Evolutionary conservation across 1,140 invertebrate species (phyloP), one percentile per base, ranked within the genome.

Genomic region (Hylaeus volcanicus): DNA sequence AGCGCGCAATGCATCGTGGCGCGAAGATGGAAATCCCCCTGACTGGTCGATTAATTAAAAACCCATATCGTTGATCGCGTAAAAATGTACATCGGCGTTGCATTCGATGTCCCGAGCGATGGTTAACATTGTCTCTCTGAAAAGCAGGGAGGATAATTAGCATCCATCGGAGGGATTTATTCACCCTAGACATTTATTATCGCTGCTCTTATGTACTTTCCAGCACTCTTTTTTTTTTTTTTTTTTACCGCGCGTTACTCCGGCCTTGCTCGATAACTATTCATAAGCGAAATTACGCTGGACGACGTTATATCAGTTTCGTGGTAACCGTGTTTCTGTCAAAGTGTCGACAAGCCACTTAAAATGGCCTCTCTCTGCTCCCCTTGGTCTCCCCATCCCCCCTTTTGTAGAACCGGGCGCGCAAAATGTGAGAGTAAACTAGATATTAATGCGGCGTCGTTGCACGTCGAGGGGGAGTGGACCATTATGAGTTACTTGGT

Each of bases 281-380:
- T 87, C 85, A 87, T 87, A 87, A 87, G 85, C 83, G 70, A 85
- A 81, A 84, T 85, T 86, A 82, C 83, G 68, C 41, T 81, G 84
- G 76, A 81, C 65, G 74, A 86, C 85, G 81, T 86, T 74, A 81
- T 78, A 86, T 83, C 81, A 70, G 85, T 77, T 76, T 83, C 85
- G 81, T 79, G 84, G 85, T 86, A 86, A 83, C 76, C 76, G 85
- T 86, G 85, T 87, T 87, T 87, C 85, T 87, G 85, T 87, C 85
- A 87, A 71, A 86, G 84, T 86, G 85, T 83, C 85, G 85, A 87
- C 85, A 86, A 86, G 81, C 85, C 85, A 81, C 72, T 86, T 86
- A 86, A 86, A 86, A 83, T 69, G 8, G 58, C 55, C 73, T 70
- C 43, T 37, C 9, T 61, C 55, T 63, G 26, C 58, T 53, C 15